These are phyloP conservation scores for Ooceraea biroi DNA, from an alignment of 1,140 invertebrate genomes.

Conservation along the genomic window DNA sequence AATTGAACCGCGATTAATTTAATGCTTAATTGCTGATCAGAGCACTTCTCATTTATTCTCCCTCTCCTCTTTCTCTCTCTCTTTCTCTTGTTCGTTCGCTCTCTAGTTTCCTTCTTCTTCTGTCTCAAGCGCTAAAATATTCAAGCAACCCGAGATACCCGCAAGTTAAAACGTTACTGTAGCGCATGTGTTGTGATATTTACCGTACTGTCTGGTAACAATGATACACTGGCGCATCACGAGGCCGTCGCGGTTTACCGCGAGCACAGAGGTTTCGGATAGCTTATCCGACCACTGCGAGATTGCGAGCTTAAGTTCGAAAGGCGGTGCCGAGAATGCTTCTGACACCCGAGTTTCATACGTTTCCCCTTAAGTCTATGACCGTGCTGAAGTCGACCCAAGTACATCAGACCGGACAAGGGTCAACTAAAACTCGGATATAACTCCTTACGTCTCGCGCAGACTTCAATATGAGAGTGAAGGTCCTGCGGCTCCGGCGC, in stretches of 20 bases:
- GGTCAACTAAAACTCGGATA: constrained; percentile 59
- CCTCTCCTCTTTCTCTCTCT: neutral
- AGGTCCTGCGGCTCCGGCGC: constrained; percentile 17
- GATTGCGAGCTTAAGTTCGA: constrained; percentile 50
- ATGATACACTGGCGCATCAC: constrained; percentile 10
- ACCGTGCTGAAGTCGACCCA: constrained; percentile 43
- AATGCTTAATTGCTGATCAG: neutral
- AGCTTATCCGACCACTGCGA: constrained; percentile 45
- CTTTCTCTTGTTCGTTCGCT: neutral
- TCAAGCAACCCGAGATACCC: neutral
- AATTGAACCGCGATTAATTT: constrained; percentile 16
- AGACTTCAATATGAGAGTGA: constrained; percentile 38
- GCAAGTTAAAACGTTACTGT: constrained; percentile 24
- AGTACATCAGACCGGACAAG: constrained; percentile 62
- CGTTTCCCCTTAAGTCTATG: neutral
- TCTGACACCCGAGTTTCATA: constrained; percentile 67
- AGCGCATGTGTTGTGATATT: constrained; percentile 22
- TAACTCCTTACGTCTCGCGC: constrained; percentile 61
- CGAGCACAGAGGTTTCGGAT: constrained; percentile 49
- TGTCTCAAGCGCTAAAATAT: neutral
- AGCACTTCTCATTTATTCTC: neutral
- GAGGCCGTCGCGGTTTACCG: constrained; percentile 43
- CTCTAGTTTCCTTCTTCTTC: neutral
- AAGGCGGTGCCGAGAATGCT: constrained; percentile 54
- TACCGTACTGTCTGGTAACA: constrained; percentile 23